Conservation (phyloP, 2,797 vertebrate genomes). For the Odontamblyopus rebecca region DNA sequence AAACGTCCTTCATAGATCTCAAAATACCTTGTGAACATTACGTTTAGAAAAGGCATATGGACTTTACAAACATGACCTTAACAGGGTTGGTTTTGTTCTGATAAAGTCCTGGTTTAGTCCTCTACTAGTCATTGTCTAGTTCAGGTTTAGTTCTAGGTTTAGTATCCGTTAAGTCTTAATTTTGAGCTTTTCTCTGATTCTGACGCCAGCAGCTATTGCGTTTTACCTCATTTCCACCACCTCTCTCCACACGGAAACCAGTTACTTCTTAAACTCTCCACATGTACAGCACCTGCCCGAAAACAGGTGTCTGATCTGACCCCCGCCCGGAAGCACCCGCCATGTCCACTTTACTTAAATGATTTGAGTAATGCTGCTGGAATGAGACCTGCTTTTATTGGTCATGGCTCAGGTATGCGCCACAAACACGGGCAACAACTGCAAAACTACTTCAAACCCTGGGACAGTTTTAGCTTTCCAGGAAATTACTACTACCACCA, state of each 20-base stretch:
- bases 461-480: constrained; percentile 31
- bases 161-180: too few species aligned
- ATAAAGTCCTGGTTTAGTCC: too few species aligned
- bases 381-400: constrained; percentile 37
- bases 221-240: too few species aligned
- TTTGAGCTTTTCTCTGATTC: too few species aligned
- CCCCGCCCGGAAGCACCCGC: constrained; percentile 19
- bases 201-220: too few species aligned
- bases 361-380: constrained; percentile 37
- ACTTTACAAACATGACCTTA: too few species aligned
- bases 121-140: too few species aligned
- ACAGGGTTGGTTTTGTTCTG: too few species aligned
- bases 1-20: too few species aligned
- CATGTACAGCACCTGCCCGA: not conserved
- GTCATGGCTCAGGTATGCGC: constrained; percentile 51
- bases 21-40: too few species aligned
- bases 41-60: too few species aligned
- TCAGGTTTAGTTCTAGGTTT: too few species aligned
- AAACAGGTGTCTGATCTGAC: not conserved
- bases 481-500: constrained; percentile 5
- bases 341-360: constrained; percentile 39
- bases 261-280: not conserved
- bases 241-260: not conserved
- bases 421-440: constrained; percentile 48
- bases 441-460: constrained; percentile 26